Evolutionary conservation across 2,113 vertebrate species (phyloP), one percentile per base, ranked within the genome.

Genomic region (Speoplatyrhinus poulsoni): DNA sequence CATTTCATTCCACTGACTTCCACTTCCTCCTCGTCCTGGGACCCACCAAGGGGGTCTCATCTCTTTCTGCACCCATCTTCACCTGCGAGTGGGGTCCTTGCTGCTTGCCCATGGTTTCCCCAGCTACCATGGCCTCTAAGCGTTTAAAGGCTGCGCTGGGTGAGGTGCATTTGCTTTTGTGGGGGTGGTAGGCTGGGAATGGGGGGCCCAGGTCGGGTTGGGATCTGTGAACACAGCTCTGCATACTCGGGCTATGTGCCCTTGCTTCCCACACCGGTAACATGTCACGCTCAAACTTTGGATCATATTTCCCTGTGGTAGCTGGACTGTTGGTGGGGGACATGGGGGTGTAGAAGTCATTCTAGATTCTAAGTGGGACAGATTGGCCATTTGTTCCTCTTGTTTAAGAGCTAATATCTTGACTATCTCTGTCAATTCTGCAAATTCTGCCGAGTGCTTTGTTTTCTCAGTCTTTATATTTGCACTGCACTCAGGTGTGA

Each of bases 311-410:
- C 19, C 57, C 12, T 16, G 3, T 3, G 50, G 16, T 13, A 17
- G 16, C n/a, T 69, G 55, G 63, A 62, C 58, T 56, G 33, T 32
- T 12, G 26, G 15, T 32, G 52, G 53, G 50, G 26, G 32, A 4
- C 9, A 32, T 19, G 49, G 19, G 12, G 46, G 48, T 36, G 17
- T 19, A 17, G 59, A 12, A 53, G 52, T 3, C 1, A 70, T 56
- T 48, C n/a, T 76, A 3, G 46, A 1, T 15, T 75, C 67, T 1
- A 75, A 55, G n/a, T 53, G 46, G 6, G 67, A 59, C 32, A 75
- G 48, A 56, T 65, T 70, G 12, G 52, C 48, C 60, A 75, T 50
- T 36, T 75, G 73, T 46, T 76, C 62, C 58, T 70, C 74, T 46
- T 66, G 75, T 12, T 32, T 50, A 5, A 57, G 12, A 0, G 63